Evolutionary conservation across 2,797 vertebrate genomes (phyloP).

Genomic region (Brachyrhaphis roseni): DNA sequence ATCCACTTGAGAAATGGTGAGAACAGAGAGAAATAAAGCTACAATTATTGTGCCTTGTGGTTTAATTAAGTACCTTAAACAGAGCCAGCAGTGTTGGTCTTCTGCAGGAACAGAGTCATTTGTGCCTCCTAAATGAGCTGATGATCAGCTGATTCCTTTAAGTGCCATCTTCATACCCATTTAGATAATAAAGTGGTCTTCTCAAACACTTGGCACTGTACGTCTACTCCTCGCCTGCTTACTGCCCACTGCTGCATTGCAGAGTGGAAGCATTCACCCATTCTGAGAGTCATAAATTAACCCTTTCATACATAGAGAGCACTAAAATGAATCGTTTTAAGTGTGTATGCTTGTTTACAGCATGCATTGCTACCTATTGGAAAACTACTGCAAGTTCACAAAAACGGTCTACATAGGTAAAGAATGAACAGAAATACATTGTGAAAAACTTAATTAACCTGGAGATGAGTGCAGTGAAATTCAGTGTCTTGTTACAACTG

Average conservation of each 20-base stretch:
- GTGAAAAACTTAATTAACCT: neutral
- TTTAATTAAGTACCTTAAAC: constrained; percentile 52
- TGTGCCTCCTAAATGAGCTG: constrained; percentile 45
- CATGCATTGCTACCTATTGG: neutral
- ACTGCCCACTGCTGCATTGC: constrained; percentile 21
- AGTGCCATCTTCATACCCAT: constrained; percentile 35
- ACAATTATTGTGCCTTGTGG: constrained; percentile 13
- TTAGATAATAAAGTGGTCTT: constrained; percentile 35
- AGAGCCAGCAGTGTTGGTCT: neutral
- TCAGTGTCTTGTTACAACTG: neutral
- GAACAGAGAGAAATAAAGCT: constrained; percentile 17
- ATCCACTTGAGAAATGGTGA: constrained; percentile 19
- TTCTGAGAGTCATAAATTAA: neutral
- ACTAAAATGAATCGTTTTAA: neutral
- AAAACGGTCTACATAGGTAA: neutral
- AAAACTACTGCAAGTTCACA: neutral
- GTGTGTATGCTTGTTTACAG: neutral
- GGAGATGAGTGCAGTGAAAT: neutral
- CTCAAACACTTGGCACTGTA: constrained; percentile 23
- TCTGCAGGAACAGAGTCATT: constrained; percentile 32
- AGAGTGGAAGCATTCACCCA: constrained; percentile 1
- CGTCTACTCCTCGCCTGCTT: constrained; percentile 9
- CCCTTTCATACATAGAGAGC: neutral
- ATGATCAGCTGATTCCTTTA: constrained; percentile 50
- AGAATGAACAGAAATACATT: neutral